Evolutionary conservation across 1,140 invertebrate genomes (phyloP).

Genomic region (Halesus radiatus): DNA sequence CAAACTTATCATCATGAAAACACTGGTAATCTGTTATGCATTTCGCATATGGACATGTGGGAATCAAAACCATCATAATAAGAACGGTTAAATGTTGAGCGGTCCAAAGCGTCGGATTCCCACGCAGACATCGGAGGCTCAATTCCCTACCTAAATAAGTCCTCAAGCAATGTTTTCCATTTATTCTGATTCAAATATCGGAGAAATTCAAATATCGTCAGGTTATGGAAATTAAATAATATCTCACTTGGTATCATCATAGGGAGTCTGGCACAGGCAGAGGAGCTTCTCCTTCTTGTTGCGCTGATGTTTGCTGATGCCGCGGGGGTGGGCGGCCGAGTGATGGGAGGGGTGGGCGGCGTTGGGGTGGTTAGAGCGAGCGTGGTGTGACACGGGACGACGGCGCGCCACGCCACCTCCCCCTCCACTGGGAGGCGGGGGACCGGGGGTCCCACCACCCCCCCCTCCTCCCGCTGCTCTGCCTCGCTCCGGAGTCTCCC

Average conservation of each 20-base stretch:
- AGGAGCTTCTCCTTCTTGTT: slow-evolving; percentile 88
- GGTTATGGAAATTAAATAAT: not conserved
- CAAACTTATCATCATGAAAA: no score
- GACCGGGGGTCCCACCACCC: not conserved
- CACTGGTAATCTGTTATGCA: no score
- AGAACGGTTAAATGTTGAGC: no score
- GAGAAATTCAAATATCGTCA: no score
- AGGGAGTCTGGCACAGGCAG: slow-evolving; percentile 94
- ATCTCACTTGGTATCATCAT: slow-evolving; percentile 89
- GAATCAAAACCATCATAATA: no score
- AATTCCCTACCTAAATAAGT: no score
- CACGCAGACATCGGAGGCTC: no score
- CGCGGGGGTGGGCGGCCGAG: slow-evolving; percentile 1
- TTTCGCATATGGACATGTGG: no score
- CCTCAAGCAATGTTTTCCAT: not conserved
- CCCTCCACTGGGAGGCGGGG: slow-evolving; percentile 56
- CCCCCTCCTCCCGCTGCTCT: slow-evolving; percentile 54
- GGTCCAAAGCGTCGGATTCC: no score
- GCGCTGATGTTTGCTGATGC: slow-evolving; percentile 53
- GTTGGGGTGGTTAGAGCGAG: slow-evolving; percentile 59
- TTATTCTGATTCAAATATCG: no score
- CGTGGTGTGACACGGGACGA: slow-evolving; percentile 55
- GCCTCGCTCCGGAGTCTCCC: slow-evolving; percentile 65
- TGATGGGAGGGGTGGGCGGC: slow-evolving; percentile 49
- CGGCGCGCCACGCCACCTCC: slow-evolving; percentile 62